Evolutionary conservation across 2,888 invertebrate species (phyloP), one percentile per base, ranked within the genome.

Genomic region (Cybosia mesomella): DNA sequence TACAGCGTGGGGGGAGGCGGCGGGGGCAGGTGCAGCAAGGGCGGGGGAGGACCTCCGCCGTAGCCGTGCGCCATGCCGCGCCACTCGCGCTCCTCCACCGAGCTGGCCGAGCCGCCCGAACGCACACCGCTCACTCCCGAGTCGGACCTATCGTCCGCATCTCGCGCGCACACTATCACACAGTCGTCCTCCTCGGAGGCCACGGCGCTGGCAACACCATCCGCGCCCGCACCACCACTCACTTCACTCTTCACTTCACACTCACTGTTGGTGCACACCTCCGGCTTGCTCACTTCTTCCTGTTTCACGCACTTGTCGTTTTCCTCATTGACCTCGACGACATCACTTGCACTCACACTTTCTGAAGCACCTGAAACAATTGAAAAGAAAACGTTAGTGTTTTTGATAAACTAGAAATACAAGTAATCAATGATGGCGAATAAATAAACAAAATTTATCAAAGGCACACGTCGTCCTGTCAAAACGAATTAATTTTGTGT

Each of bases 51-150:
- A 49, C 97, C 97, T 93, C 97, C 97, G 85, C 96, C 96, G 89
- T 93, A 94, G 92, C 96, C 92, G 96, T 97, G 97, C 88, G 96
- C 96, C 93, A 96, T 96, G 89, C 97, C 97, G 90, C 97, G 95
- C 90, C 97, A 97, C 92, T 97, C 97, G 91, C 97, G 96, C 90
- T 97, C 97, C 87, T 97, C 97, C 91, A 97, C 97, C 83, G 97
- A 96, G 92, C 97, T 97, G 95, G 97, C 97, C 87, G 95, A 95
- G 83, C 96, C 96, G 85, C 96, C 96, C 86, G 97, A 97, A 84
- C 97, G 96, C 87, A 97, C 94, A 68, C 97, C 97, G 92, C 97
- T 97, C 95, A 97, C 96, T 93, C 97, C 96, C 87, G 96, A 96
- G 92, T 96, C 96, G 92, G 95, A 96, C 87, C 93, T 91, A 85